Base-by-base conservation (phyloP, 2,797 vertebrate species). In the Sebastes umbrosus region DNA sequence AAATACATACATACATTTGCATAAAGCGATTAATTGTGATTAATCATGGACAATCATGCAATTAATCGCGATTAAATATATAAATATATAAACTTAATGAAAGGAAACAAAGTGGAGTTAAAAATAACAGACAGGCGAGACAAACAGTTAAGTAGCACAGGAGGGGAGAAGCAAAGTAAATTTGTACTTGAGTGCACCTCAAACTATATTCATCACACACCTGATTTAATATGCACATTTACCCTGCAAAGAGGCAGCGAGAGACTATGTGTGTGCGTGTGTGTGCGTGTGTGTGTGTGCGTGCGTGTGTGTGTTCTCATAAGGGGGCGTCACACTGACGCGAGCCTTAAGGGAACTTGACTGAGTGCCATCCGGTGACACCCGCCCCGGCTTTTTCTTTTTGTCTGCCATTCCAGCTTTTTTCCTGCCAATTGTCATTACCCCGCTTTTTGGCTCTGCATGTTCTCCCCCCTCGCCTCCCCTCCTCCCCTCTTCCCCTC, bases 281-380 rank as follows among this genome's bases (percentile, higher is more conserved):
- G 64, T 66, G 59, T 10, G 63, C n/a, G 50, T 18, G 65, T 57
- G 64, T 57, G 63, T 10, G 58, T n/a, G 50, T n/a, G 65, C 46
- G 65, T 67, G 76, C 60, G 75, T 64, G 57, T 59, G 18, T 36
- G 65, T 34, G 74, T 46, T 62, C 60, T 73, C 60, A 65, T 75
- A 73, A 80, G 72, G 83, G 86, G 85, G 82, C 62, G 89, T 94
- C 87, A 88, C 84, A 85, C 71, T 89, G 83, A 77, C 75, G 73
- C 66, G 64, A 87, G 66, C 54, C 80, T 88, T 80, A 83, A 90
- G 73, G 84, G 73, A 88, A 88, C 81, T 87, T 90, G 90, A 93
- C 91, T 72, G 79, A 71, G 78, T 83, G 86, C 86, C 92, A 92
- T 91, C 84, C 90, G 69, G 84, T 88, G 86, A 92, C 81, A 88